A percentile compares a stretch with the other conserved stretches of the same genome.
These are phyloP conservation scores for Himalopsyche kuldschensis DNA, from an alignment of 2,888 invertebrate species.

Conservation along the genomic window DNA sequence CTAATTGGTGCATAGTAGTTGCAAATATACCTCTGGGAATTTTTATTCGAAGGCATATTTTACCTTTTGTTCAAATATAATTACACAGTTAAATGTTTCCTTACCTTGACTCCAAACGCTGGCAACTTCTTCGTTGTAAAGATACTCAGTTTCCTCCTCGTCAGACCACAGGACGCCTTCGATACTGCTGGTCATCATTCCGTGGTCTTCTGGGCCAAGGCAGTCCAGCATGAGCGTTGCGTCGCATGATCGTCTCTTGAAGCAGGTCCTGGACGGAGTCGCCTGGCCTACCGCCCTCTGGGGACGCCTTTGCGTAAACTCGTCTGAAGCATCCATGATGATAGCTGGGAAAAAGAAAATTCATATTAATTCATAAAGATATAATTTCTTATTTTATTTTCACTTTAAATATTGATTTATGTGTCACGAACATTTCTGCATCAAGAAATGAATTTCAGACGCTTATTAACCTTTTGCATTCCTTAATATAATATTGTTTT, in stretches of 20 bases:
- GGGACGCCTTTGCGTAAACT: not conserved
- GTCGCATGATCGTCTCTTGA: slow-evolving; percentile 52
- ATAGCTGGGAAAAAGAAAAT: not conserved
- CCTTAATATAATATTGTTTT: too few species aligned
- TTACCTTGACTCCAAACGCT: slow-evolving; percentile 55
- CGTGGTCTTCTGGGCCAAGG: slow-evolving; percentile 38
- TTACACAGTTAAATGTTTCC: slow-evolving; percentile 40
- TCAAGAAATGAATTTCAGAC: not conserved
- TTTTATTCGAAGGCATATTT: too few species aligned
- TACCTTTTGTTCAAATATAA: too few species aligned
- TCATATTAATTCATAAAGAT: too few species aligned
- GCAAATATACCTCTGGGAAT: too few species aligned
- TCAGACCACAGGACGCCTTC: slow-evolving; percentile 60
- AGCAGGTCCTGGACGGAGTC: slow-evolving; percentile 22
- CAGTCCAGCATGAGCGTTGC: slow-evolving; percentile 18
- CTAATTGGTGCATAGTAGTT: too few species aligned
- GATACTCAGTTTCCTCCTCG: slow-evolving; percentile 59
- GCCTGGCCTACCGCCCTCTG: slow-evolving; percentile 27
- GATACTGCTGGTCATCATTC: slow-evolving; percentile 56
- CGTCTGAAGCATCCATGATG: not conserved
- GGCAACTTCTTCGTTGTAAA: slow-evolving; percentile 57
- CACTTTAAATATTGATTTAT: too few species aligned
- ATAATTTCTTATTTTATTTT: too few species aligned
- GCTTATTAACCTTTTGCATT: too few species aligned
- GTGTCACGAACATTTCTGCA: not conserved